A percentile compares a stretch with the other conserved stretches of the same genome.
phyloP scores from a whole-genome alignment of 2,888 invertebrate genomes.

The Eristalis tenax region DNA sequence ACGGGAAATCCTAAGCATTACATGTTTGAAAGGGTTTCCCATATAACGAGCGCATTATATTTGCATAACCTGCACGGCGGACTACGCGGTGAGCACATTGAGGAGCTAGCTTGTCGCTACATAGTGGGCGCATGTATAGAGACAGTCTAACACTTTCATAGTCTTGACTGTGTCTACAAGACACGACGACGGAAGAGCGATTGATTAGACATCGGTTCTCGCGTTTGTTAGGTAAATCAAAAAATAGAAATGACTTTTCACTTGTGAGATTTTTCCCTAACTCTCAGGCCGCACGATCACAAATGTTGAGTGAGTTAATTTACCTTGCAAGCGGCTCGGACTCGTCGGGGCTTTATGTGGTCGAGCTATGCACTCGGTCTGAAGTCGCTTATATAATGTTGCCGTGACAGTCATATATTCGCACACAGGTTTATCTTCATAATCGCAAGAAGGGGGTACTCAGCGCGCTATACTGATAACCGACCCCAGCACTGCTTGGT shows the following conservation, averaged over 20 bases:
- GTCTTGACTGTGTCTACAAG: not conserved
- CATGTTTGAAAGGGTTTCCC: constrained; percentile 9
- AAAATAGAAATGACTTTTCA: constrained; percentile 67
- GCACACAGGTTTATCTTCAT: constrained; percentile 7
- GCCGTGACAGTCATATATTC: constrained; percentile 11
- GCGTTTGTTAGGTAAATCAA: constrained; percentile 25
- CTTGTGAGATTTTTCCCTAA: constrained; percentile 31
- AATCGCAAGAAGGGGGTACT: constrained; percentile 24
- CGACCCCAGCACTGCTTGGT: constrained; percentile 18
- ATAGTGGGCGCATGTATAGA: not conserved
- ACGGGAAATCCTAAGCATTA: not conserved
- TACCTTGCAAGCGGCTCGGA: constrained; percentile 10
- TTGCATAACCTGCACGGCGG: constrained; percentile 13
- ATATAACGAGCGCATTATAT: constrained; percentile 6
- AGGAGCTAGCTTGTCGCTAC: not conserved
- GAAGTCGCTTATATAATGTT: constrained; percentile 44
- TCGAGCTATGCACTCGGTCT: not conserved
- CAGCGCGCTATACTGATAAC: constrained; percentile 45
- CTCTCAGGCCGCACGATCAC: constrained; percentile 8
- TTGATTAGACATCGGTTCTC: not conserved
- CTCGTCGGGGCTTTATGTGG: not conserved
- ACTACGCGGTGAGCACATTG: not conserved
- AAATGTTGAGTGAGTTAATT: constrained; percentile 9
- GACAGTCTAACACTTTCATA: not conserved
- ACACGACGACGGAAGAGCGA: not conserved